phyloP scores from a whole-genome alignment of 2,888 invertebrate genomes.

The Hydrotaea diabolus region DNA sequence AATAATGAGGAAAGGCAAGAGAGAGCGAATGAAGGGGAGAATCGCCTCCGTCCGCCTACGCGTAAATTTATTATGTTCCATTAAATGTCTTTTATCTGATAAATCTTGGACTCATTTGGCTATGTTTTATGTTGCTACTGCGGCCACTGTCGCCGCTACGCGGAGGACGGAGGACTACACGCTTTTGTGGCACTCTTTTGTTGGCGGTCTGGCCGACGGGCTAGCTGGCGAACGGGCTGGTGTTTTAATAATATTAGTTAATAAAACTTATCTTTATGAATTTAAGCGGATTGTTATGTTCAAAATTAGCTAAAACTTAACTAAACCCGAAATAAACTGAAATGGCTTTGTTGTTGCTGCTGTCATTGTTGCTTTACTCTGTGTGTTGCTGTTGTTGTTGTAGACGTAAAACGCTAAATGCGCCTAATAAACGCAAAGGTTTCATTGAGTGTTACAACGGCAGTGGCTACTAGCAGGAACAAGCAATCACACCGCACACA shows the following conservation, averaged over 20 bases:
- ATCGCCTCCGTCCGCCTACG: not conserved
- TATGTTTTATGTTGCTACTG: not conserved
- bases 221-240: slow-evolving; percentile 5
- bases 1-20: no score
- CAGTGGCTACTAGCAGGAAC: no score
- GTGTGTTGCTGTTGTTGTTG: not conserved
- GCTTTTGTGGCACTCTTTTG: slow-evolving; percentile 16
- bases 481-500: no score
- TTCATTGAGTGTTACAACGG: not conserved
- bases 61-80: not conserved
- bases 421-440: slow-evolving; percentile 13
- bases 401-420: not conserved
- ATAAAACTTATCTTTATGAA: slow-evolving; percentile 66
- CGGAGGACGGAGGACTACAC: not conserved
- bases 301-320: slow-evolving; percentile 21
- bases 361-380: no score
- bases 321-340: not conserved
- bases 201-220: not conserved
- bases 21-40: not conserved
- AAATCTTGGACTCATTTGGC: slow-evolving; percentile 19
- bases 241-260: slow-evolving; percentile 49
- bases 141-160: not conserved
- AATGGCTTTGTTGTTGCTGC: not conserved
- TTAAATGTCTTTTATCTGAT: slow-evolving; percentile 30
- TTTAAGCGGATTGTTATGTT: slow-evolving; percentile 64